phyloP scores from a whole-genome alignment of 2,888 invertebrate genomes.

The Phyllotreta striolata region DNA sequence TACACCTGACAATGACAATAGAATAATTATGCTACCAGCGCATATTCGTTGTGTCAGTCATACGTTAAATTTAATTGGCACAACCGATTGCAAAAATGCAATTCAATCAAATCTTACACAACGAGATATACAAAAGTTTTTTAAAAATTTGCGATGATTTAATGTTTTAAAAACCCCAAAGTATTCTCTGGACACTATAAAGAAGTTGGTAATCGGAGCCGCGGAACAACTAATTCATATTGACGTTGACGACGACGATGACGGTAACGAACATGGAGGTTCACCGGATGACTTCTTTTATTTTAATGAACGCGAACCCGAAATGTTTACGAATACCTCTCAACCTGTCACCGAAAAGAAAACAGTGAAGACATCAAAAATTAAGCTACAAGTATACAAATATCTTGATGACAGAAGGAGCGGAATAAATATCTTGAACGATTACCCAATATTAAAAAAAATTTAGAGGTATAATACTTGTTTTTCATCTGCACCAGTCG shows the following conservation, averaged over 20 bases:
- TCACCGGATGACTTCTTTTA: conserved; percentile 24
- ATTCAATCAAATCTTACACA: conserved; percentile 6
- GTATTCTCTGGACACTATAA: conserved; percentile 23
- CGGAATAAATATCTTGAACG: conserved; percentile 6
- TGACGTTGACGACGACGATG: conserved; percentile 11
- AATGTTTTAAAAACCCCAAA: conserved; percentile 16
- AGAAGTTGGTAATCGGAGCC: conserved; percentile 26
- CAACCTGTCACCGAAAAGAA: conserved; percentile 12
- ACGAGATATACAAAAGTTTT: conserved; percentile 11
- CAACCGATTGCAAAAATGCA: conserved; percentile 1
- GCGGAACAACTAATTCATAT: conserved; percentile 21
- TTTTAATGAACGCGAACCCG: conserved; percentile 29
- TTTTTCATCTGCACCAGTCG: conserved; percentile 36
- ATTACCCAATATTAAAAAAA: conserved; percentile 35
- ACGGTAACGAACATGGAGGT: conserved; percentile 1
- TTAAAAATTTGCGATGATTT: conserved; percentile 7
- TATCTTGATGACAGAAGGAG: conserved; percentile 6
- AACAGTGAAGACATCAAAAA: conserved; percentile 15
- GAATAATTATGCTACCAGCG: conserved; percentile 9
- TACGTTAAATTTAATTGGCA: conserved; percentile 16
- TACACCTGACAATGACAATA: background rate
- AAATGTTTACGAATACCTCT: conserved; percentile 6
- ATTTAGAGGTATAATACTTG: conserved; percentile 34
- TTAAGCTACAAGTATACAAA: conserved; percentile 12
- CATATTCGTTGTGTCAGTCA: conserved; percentile 22